Percentiles rank a stretch among this genome's conserved stretches.
These are phyloP conservation scores for Sinocyclocheilus maitianheensis DNA, from an alignment of 2,113 vertebrate genomes.

Conservation along the genomic window DNA sequence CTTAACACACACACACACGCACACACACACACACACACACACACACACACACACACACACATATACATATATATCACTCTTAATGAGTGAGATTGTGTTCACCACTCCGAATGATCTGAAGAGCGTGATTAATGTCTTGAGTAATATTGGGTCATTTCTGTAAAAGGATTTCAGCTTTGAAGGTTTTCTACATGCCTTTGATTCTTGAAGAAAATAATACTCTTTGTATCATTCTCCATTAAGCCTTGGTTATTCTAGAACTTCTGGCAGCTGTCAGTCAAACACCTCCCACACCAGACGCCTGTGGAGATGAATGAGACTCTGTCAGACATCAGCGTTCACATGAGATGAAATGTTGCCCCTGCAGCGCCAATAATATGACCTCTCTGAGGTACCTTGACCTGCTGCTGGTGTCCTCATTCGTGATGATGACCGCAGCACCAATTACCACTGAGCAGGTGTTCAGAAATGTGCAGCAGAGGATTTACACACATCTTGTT, in stretches of 20 bases:
- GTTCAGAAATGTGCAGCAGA: background rate
- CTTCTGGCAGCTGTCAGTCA: conserved; percentile 1
- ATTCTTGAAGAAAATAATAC: background rate
- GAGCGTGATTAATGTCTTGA: background rate
- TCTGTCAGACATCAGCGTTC: background rate
- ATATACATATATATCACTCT: no score
- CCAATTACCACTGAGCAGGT: background rate
- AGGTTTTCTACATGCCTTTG: background rate
- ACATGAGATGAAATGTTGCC: background rate
- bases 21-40: no score
- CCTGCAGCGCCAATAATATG: background rate
- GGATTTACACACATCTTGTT: background rate
- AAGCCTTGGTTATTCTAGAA: background rate
- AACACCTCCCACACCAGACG: background rate
- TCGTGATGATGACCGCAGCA: background rate
- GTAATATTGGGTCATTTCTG: background rate
- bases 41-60: no score
- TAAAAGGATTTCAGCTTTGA: conserved; percentile 7
- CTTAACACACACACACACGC: no score
- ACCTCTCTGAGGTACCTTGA: background rate
- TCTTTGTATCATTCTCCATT: background rate
- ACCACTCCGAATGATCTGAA: background rate
- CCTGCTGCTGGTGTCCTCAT: background rate
- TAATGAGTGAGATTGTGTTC: background rate
- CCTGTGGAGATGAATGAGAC: conserved; percentile 5